A percentile compares a stretch with the other conserved stretches of the same genome.
Conservation (phyloP, 2,113 vertebrate species). For the Chionomys nivalis region DNA sequence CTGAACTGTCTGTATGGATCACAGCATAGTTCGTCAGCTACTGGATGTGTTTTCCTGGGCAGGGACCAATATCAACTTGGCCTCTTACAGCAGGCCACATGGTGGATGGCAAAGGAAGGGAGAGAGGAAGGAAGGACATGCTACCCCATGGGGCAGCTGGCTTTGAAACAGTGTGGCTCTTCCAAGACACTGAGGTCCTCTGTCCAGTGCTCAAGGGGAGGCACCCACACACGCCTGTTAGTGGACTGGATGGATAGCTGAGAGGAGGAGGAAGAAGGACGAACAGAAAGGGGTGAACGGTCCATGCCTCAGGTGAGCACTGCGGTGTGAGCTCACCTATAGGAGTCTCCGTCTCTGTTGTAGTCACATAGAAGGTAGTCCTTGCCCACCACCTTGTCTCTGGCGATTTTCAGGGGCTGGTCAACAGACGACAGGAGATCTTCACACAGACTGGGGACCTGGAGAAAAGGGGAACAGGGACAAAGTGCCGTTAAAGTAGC, state of each 20-base stretch:
- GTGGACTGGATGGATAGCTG: rapidly evolving
- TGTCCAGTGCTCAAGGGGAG: background rate
- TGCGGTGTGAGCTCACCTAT: constrained; percentile 87
- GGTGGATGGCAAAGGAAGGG: background rate
- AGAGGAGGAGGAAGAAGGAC: background rate
- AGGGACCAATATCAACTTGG: background rate
- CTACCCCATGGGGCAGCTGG: background rate
- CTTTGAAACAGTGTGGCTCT: background rate
- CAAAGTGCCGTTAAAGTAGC: background rate
- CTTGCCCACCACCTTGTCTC: constrained; percentile 97
- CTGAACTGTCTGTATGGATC: background rate
- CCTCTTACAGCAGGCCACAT: background rate
- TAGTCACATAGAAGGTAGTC: constrained; percentile 99
- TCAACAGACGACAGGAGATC: constrained; percentile 99
- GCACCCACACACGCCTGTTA: background rate
- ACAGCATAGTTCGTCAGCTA: rapidly evolving
- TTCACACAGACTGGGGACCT: constrained; percentile 98
- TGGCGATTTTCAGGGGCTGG: constrained; percentile 98
- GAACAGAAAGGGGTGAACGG: rapidly evolving
- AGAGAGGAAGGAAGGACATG: background rate
- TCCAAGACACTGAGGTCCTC: background rate
- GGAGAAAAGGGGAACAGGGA: background rate
- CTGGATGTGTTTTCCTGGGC: rapidly evolving
- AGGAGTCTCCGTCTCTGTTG: constrained; percentile 99
- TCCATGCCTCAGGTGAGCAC: rapidly evolving